Percentiles rank a stretch among this genome's conserved stretches.
Evolutionary conservation across 2,888 invertebrate species (phyloP).

Genomic region (Metallyticus violacea): DNA sequence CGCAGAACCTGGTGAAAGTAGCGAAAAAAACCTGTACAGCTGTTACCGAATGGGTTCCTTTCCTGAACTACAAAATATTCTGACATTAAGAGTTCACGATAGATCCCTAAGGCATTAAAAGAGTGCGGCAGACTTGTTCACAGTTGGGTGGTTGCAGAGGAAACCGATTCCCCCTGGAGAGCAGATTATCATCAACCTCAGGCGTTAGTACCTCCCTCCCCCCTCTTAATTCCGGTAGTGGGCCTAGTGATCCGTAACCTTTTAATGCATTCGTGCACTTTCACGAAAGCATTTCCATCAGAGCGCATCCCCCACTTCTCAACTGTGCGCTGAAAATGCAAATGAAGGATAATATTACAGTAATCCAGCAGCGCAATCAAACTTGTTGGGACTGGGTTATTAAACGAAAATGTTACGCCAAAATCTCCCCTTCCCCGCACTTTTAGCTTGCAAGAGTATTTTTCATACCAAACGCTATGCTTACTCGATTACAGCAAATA

Average conservation of each 20-base stretch:
- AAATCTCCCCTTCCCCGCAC: too few relatives aligned
- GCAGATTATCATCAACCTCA: neutral
- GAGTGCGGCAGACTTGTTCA: neutral
- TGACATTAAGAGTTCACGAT: too few relatives aligned
- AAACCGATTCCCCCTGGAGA: neutral
- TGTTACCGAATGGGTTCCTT: too few relatives aligned
- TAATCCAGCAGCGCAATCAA: neutral
- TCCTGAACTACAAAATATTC: too few relatives aligned
- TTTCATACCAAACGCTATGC: too few relatives aligned
- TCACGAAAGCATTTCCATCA: neutral
- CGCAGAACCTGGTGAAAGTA: too few relatives aligned
- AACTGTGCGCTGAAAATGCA: neutral
- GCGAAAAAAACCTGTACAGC: too few relatives aligned
- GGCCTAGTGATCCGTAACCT: neutral
- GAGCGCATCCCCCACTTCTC: neutral
- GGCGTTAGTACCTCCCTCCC: neutral
- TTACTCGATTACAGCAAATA: too few relatives aligned
- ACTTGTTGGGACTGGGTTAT: too few relatives aligned
- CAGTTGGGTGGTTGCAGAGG: neutral
- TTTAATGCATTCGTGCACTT: neutral
- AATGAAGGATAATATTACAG: neutral
- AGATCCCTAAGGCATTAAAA: neutral
- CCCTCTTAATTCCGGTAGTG: neutral
- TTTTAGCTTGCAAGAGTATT: too few relatives aligned
- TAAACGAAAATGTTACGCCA: too few relatives aligned